Conservation (phyloP, 2,888 invertebrate species). For the Aphodius granarius region DNA sequence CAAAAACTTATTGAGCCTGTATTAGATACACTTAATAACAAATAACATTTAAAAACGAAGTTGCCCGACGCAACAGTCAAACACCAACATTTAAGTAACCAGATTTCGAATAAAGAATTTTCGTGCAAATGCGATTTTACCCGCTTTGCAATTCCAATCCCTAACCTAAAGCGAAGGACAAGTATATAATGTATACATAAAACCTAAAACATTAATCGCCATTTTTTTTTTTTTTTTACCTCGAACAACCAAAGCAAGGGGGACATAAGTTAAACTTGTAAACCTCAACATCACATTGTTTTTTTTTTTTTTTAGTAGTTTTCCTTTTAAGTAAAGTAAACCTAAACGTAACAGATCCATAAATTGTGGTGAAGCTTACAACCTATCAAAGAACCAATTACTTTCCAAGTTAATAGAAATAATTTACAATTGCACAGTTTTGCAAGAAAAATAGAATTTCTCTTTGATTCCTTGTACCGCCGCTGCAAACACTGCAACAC, state of each 20-base stretch:
- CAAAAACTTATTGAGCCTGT: slow-evolving; percentile 22
- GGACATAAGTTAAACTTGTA: background rate
- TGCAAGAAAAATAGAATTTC: no score
- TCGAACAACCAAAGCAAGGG: background rate
- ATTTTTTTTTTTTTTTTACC: background rate
- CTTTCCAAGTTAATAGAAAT: no score
- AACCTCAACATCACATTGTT: background rate
- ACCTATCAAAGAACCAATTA: no score
- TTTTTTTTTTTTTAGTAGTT: background rate
- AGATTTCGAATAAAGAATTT: background rate
- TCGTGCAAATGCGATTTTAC: background rate
- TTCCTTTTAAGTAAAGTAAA: background rate
- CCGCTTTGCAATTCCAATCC: background rate
- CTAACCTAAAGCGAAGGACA: background rate
- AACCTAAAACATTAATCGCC: background rate
- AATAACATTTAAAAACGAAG: slow-evolving; percentile 24
- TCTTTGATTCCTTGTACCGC: background rate
- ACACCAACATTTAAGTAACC: background rate
- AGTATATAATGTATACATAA: no score
- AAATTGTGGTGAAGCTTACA: background rate
- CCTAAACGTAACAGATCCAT: background rate
- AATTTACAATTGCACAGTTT: no score
- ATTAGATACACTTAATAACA: slow-evolving; percentile 20
- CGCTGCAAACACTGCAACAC: no score
- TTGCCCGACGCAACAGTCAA: background rate